phyloP scores from a whole-genome alignment of 2,888 invertebrate genomes.

The Morpho helenor region DNA sequence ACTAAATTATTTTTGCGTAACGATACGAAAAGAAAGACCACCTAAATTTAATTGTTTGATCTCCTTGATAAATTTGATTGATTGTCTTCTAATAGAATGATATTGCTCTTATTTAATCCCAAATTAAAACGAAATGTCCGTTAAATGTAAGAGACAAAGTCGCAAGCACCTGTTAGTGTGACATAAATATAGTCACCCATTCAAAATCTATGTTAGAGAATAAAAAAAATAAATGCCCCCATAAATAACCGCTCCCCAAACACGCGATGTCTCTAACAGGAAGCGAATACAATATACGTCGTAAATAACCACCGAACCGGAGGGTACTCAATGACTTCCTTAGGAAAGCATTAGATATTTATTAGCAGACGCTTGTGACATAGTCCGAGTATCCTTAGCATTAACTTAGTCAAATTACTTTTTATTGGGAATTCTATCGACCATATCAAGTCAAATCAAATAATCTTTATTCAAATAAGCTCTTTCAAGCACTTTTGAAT shows the following conservation, averaged over 20 bases:
- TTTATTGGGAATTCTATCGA: too few relatives aligned
- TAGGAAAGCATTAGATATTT: conserved; percentile 15
- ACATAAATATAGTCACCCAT: conserved; percentile 4
- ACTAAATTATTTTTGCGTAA: too few relatives aligned
- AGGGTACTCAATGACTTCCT: conserved; percentile 22
- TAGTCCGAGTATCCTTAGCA: neutral
- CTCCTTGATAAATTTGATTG: too few relatives aligned
- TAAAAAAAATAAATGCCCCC: conserved; percentile 14
- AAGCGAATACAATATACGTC: conserved; percentile 14
- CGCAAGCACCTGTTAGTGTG: neutral
- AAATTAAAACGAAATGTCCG: too few relatives aligned
- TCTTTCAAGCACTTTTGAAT: too few relatives aligned
- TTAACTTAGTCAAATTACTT: neutral
- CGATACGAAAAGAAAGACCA: too few relatives aligned
- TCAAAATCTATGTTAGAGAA: conserved; percentile 1
- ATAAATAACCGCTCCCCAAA: conserved; percentile 13
- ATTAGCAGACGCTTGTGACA: conserved; percentile 6
- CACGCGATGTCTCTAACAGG: conserved; percentile 9
- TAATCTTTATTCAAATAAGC: too few relatives aligned
- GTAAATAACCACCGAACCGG: conserved; percentile 21
- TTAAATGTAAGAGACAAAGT: neutral
- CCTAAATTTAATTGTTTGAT: too few relatives aligned
- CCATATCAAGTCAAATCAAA: too few relatives aligned
- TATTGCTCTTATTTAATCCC: too few relatives aligned
- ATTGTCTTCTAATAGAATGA: too few relatives aligned